Evolutionary conservation across 2,888 invertebrate species (phyloP).

Genomic region (Dioctria rufipes): DNA sequence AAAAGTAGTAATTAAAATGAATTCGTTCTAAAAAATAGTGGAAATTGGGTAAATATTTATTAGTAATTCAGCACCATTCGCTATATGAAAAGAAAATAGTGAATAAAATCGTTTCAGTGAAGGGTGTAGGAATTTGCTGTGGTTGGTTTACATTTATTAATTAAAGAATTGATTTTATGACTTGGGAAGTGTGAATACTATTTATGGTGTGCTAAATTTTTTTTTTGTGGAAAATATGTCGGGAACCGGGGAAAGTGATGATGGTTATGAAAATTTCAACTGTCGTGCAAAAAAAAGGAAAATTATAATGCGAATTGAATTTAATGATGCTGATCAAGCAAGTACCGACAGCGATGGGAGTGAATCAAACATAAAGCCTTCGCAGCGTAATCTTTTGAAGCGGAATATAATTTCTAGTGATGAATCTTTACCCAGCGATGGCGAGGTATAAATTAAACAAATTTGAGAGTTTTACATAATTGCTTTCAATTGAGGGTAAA

Average conservation of each 20-base stretch:
- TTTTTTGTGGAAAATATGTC: constrained; percentile 53
- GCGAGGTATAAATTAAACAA: constrained; percentile 66
- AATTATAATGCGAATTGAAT: constrained; percentile 70
- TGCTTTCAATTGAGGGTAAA: background rate
- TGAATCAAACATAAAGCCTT: constrained; percentile 54
- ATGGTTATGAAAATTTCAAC: constrained; percentile 40
- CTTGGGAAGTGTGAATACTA: background rate
- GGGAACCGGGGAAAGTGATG: constrained; percentile 58
- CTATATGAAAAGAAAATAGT: too few relatives aligned
- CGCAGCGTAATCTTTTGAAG: constrained; percentile 6
- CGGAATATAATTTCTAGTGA: constrained; percentile 31
- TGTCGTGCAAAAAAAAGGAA: constrained; percentile 62
- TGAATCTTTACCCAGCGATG: constrained; percentile 64
- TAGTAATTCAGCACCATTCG: too few relatives aligned
- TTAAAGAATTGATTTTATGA: background rate
- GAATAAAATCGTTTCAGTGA: too few relatives aligned
- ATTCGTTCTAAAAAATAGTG: too few relatives aligned
- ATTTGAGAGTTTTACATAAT: too few relatives aligned
- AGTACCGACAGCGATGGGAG: constrained; percentile 58
- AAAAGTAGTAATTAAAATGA: constrained; percentile 64
- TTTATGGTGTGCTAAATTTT: background rate
- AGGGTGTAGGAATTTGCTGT: too few relatives aligned
- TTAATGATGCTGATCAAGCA: constrained; percentile 66
- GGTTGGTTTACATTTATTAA: too few relatives aligned
- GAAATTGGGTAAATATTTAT: too few relatives aligned